Evolutionary conservation across 2,113 vertebrate genomes (phyloP).

Genomic region (Atlantisia rogersi): DNA sequence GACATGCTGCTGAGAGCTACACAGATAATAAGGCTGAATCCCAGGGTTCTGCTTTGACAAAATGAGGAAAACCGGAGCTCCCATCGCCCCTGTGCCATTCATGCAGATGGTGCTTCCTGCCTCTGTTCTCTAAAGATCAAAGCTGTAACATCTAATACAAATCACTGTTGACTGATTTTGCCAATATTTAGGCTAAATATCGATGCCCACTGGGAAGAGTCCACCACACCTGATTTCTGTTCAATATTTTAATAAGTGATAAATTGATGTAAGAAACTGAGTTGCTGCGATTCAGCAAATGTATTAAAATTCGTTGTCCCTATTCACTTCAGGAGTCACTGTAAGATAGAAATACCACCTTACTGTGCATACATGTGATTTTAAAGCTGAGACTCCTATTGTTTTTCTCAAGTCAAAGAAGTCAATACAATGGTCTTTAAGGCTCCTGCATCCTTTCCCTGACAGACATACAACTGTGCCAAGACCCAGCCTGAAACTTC

Average conservation of each 20-base stretch:
- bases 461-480: not conserved
- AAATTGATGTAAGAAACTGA: not conserved
- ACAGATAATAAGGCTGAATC: not conserved
- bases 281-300: not conserved
- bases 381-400: not conserved
- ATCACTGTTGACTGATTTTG: not conserved
- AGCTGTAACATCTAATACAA: rapidly evolving
- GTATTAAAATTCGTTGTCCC: not conserved
- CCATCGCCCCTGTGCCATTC: rapidly evolving
- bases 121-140: not conserved
- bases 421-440: not conserved
- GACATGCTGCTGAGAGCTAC: not conserved
- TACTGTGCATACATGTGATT: not conserved
- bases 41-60: not conserved
- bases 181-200: not conserved
- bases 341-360: not conserved
- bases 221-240: not conserved
- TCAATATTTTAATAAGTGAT: not conserved
- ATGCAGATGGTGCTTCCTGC: rapidly evolving
- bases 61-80: not conserved
- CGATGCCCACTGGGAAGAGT: not conserved
- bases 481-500: not conserved
- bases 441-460: not conserved
- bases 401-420: not conserved
- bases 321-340: not conserved